Percentiles rank a stretch among this genome's conserved stretches.
phyloP scores from a whole-genome alignment of 1,140 invertebrate species.

The Caenorhabditis inopinata region DNA sequence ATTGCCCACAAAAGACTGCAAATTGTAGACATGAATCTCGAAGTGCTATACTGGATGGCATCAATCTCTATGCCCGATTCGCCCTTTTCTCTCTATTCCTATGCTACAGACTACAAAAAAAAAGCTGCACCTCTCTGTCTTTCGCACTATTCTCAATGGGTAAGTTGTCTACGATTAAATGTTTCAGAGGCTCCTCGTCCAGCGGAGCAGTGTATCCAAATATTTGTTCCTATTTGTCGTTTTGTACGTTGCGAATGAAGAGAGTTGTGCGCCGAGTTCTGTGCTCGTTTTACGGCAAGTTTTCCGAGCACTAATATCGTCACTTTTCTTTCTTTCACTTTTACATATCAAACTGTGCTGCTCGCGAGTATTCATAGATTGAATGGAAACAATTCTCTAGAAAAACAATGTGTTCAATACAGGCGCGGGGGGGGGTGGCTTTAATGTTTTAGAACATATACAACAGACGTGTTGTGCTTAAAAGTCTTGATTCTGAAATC shows the following conservation, averaged over 20 bases:
- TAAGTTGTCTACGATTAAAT: background rate
- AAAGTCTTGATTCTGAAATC: too few species aligned
- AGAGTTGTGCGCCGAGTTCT: background rate
- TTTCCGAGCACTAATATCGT: background rate
- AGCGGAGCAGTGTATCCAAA: constrained; percentile 29
- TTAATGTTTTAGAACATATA: too few species aligned
- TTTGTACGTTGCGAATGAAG: background rate
- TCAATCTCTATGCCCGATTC: too few species aligned
- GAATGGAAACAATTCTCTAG: too few species aligned
- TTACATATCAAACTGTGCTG: too few species aligned
- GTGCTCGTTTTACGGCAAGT: background rate
- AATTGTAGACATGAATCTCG: too few species aligned
- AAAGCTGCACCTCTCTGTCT: background rate
- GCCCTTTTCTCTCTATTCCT: background rate
- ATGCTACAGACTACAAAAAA: background rate
- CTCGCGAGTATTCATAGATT: too few species aligned
- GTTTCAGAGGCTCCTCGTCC: background rate
- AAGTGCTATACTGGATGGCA: too few species aligned
- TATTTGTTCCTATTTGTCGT: constrained; percentile 27
- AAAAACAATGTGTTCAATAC: too few species aligned
- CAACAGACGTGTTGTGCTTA: too few species aligned
- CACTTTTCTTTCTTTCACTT: constrained; percentile 22
- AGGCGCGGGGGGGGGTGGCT: too few species aligned
- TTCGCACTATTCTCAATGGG: background rate
- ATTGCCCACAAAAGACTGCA: too few species aligned